Conservation (phyloP, 2,888 invertebrate species). For the Pimpla rufipes region DNA sequence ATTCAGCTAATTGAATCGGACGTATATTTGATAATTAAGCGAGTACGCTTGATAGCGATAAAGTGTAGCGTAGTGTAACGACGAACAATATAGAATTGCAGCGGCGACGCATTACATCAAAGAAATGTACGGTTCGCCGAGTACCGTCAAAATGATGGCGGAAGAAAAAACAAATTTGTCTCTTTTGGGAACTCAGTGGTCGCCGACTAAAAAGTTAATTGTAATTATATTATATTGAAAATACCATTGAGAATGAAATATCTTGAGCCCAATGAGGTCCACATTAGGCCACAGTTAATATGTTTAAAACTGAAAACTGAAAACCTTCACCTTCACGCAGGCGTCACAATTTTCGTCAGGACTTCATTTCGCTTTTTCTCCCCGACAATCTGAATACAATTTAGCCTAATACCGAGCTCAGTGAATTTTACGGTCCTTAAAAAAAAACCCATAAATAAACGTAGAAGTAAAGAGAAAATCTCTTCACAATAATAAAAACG, state of each 20-base stretch:
- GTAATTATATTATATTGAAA: no score
- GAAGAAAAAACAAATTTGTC: neutral
- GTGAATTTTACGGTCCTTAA: neutral
- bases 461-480: neutral
- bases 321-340: neutral
- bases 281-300: neutral
- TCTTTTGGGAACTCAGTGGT: no score
- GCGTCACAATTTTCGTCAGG: slow-evolving; percentile 25
- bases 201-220: no score
- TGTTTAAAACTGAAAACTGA: neutral
- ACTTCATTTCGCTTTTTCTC: slow-evolving; percentile 21
- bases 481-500: neutral
- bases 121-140: neutral
- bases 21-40: slow-evolving; percentile 36
- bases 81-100: neutral
- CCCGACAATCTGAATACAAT: neutral
- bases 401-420: neutral
- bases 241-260: no score
- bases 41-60: neutral
- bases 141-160: neutral
- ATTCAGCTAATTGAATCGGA: slow-evolving; percentile 37
- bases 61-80: neutral
- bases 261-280: no score
- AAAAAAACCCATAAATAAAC: neutral
- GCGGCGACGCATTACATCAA: no score